phyloP scores from a whole-genome alignment of 2,888 invertebrate species.

The Xanthostigma xanthostigma region DNA sequence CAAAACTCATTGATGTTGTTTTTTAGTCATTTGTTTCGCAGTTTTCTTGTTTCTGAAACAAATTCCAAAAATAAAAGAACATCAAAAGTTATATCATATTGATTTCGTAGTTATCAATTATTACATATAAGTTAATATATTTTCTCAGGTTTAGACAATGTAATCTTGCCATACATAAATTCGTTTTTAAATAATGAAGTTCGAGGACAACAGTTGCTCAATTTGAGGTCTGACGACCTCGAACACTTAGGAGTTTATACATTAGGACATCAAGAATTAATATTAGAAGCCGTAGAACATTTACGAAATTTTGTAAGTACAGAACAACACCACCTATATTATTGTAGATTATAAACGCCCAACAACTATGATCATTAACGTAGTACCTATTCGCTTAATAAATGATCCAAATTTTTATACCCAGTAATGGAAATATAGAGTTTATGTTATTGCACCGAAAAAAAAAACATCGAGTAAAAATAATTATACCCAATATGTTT shows the following conservation, averaged over 20 bases:
- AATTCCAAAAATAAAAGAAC: too few species aligned
- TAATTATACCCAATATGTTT: too few species aligned
- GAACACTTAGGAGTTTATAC: slow-evolving; percentile 71
- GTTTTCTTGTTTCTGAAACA: too few species aligned
- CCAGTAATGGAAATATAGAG: too few species aligned
- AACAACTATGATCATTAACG: too few species aligned
- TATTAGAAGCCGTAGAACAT: slow-evolving; percentile 84
- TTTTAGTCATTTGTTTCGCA: too few species aligned
- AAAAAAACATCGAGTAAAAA: too few species aligned
- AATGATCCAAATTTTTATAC: too few species aligned
- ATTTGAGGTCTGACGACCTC: slow-evolving; percentile 75
- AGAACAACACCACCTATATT: slow-evolving; percentile 6
- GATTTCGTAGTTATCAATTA: slow-evolving; percentile 7
- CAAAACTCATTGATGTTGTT: too few species aligned
- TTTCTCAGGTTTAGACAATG: slow-evolving; percentile 57
- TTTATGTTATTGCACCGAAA: too few species aligned
- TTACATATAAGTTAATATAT: slow-evolving; percentile 11
- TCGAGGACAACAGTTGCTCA: slow-evolving; percentile 67
- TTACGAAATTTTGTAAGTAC: slow-evolving; percentile 70
- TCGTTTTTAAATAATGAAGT: slow-evolving; percentile 68
- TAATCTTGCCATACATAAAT: slow-evolving; percentile 65
- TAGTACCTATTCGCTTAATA: too few species aligned
- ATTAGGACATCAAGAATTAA: slow-evolving; percentile 86
- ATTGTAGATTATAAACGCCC: too few species aligned
- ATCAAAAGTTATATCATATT: not conserved